These are phyloP conservation scores for Zapornia atra DNA, from an alignment of 2,113 vertebrate genomes.

Conservation along the genomic window DNA sequence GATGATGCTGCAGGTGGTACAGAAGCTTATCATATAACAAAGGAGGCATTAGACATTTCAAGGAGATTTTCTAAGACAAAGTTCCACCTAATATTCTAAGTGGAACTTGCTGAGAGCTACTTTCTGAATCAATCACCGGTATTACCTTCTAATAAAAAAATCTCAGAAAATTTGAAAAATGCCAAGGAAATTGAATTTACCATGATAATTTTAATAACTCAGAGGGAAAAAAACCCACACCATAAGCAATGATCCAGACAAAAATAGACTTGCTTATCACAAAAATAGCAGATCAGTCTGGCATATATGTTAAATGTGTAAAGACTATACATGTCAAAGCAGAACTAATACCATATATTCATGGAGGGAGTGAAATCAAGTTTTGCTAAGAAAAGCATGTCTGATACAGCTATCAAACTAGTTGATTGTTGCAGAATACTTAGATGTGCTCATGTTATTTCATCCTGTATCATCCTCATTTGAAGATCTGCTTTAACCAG, in stretches of 20 bases:
- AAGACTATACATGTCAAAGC: background rate
- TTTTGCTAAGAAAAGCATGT: background rate
- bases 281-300: background rate
- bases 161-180: background rate
- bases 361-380: background rate
- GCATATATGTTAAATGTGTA: background rate
- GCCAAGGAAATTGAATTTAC: background rate
- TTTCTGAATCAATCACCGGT: background rate
- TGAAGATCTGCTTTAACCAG: background rate
- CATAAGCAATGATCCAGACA: background rate
- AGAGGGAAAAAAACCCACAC: background rate
- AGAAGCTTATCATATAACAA: background rate
- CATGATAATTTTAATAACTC: background rate
- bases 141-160: background rate
- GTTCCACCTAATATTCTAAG: background rate
- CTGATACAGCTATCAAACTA: background rate
- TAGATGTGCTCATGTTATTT: background rate
- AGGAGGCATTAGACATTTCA: background rate
- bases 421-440: background rate
- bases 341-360: background rate
- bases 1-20: background rate
- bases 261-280: background rate
- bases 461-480: background rate
- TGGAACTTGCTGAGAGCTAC: background rate
- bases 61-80: background rate